Percentiles rank a stretch among this genome's conserved stretches.
These are phyloP conservation scores for Itoplectis maculator DNA, from an alignment of 2,888 invertebrate genomes.

Conservation along the genomic window DNA sequence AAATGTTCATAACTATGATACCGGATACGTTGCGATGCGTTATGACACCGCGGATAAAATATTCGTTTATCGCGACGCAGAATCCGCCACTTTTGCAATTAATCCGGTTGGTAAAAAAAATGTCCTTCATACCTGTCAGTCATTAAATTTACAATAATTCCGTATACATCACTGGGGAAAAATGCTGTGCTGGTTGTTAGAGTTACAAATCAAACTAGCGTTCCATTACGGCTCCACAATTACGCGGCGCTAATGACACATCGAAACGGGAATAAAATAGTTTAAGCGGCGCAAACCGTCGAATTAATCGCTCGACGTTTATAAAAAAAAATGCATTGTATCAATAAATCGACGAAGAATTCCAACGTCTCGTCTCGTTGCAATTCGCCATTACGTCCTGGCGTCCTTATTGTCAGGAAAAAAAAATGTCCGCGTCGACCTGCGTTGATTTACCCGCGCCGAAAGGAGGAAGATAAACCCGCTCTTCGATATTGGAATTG, in stretches of 20 bases:
- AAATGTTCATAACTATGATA: too few species aligned
- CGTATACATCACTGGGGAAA: too few species aligned
- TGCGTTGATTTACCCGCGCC: constrained; percentile 17
- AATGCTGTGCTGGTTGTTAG: neutral
- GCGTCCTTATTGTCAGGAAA: neutral
- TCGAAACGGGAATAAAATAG: neutral
- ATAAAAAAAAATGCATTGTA: neutral
- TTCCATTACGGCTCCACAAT: neutral
- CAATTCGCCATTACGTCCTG: too few species aligned
- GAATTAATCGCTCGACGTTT: neutral
- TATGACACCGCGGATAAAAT: neutral
- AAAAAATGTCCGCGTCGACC: neutral
- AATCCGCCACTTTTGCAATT: neutral
- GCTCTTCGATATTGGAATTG: constrained; percentile 61
- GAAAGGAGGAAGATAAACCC: constrained; percentile 40
- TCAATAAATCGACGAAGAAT: neutral
- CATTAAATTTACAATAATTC: too few species aligned
- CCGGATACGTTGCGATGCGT: too few species aligned
- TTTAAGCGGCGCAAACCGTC: neutral
- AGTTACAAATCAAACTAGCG: neutral
- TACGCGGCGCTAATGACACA: neutral
- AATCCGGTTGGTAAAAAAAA: neutral
- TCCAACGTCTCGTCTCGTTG: too few species aligned
- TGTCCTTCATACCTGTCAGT: too few species aligned
- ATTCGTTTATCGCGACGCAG: too few species aligned